Evolutionary conservation across 2,797 vertebrate genomes (phyloP), one percentile per base, ranked within the genome.

Genomic region (Agapornis canus): DNA sequence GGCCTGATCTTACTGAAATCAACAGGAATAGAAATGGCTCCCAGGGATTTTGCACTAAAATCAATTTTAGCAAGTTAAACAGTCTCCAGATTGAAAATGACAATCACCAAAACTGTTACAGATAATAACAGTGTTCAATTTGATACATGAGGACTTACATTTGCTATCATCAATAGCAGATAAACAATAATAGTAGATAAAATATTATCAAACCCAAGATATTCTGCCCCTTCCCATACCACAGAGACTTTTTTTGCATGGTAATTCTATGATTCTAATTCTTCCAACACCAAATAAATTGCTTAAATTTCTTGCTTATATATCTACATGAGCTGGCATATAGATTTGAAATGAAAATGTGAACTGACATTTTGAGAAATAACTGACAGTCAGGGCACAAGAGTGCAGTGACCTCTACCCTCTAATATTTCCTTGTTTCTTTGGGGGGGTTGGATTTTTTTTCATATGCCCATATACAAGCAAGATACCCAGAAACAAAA

Each of bases 341-440:
- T 10, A 76, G 47, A 16, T 88, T 86, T 59, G 81, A 90, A 93
- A 92, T 32, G 40, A 86, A 91, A 94, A 93, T 19, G 9, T 63
- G 29, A 94, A 75, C 49, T 51, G 61, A 61, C 31, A 60, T 82
- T 95, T 70, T 70, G 47, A 82, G 95, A 91, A 93, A 63, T 35
- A 92, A 57, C 32, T 54, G 79, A 81, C 61, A 92, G 42, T 49
- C 26, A 63, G 40, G 42, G 54, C 35, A 87, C 23, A 75, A 73
- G 22, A 96, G 63, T 49, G 32, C 84, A 64, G 35, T 75, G 48
- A 87, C 35, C 45, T 90, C 68, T 73, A 45, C 51, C 54, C 60
- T 83, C 37, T 21, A 69, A 29, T 18, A 81, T 80, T 87, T 14
- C 25, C 5, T 22, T 76, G 26, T 52, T 70, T 21, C 10, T 4